Evolutionary conservation across 1,140 invertebrate species (phyloP).

Genomic region (Drosophila dunni): DNA sequence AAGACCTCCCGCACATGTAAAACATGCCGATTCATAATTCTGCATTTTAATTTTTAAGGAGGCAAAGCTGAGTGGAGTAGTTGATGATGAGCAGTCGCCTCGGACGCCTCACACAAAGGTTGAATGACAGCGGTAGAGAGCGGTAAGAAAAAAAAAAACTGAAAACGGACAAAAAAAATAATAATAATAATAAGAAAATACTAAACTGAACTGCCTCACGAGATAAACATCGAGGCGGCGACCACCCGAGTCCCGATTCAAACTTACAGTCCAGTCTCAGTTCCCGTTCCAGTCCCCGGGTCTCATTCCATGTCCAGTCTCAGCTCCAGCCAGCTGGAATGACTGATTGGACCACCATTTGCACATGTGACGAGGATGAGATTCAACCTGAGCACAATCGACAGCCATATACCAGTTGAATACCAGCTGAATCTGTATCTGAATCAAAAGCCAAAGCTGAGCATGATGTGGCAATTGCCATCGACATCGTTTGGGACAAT

Average conservation of each 20-base stretch:
- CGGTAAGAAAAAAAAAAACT: slow-evolving; percentile 19
- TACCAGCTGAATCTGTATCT: not conserved
- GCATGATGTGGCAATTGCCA: slow-evolving; percentile 25
- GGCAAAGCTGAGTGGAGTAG: slow-evolving; percentile 50
- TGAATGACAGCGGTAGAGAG: slow-evolving; percentile 51
- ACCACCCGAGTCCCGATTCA: slow-evolving; percentile 47
- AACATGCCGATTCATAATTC: slow-evolving; percentile 84
- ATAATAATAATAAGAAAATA: slow-evolving; percentile 45
- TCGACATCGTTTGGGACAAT: slow-evolving; percentile 28
- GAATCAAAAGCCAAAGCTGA: not conserved
- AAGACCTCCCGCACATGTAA: slow-evolving; percentile 84
- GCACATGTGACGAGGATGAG: slow-evolving; percentile 53
- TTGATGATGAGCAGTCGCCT: slow-evolving; percentile 33
- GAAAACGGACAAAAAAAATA: slow-evolving; percentile 27
- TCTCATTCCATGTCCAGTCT: not conserved
- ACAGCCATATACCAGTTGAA: slow-evolving; percentile 17
- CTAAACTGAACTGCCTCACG: slow-evolving; percentile 46
- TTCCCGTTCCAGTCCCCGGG: not conserved
- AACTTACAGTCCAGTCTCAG: slow-evolving; percentile 19
- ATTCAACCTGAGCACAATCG: not conserved
- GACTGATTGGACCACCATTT: slow-evolving; percentile 65
- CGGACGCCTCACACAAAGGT: slow-evolving; percentile 59
- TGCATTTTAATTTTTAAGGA: slow-evolving; percentile 67
- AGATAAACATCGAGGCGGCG: slow-evolving; percentile 53
- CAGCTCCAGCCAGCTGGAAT: slow-evolving; percentile 47